Evolutionary conservation across 2,797 vertebrate species (phyloP).

Genomic region (Brachymystax lenok): DNA sequence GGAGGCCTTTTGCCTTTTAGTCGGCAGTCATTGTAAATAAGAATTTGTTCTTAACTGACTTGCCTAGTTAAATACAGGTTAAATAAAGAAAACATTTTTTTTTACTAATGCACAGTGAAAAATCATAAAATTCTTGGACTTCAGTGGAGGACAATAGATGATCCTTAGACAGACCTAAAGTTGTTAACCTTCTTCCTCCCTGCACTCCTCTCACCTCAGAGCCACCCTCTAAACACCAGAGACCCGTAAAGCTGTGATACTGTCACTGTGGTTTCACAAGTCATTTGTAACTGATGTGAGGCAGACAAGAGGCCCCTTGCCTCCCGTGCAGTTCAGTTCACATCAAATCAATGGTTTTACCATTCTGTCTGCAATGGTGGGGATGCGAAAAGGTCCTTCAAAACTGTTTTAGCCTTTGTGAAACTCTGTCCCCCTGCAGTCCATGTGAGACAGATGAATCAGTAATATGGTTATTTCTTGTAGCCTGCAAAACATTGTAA

Average conservation of each 20-base stretch:
- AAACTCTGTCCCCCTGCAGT: not conserved
- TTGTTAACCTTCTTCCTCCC: conserved; percentile 24
- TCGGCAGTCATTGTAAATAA: too few relatives aligned
- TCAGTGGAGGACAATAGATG: conserved; percentile 18
- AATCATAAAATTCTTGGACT: conserved; percentile 7
- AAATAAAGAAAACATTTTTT: too few relatives aligned
- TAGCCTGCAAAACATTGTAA: too few relatives aligned
- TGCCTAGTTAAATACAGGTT: too few relatives aligned
- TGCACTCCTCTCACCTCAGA: conserved; percentile 13
- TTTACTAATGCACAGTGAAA: not conserved
- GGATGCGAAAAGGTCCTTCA: conserved; percentile 48
- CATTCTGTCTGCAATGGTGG: conserved; percentile 24
- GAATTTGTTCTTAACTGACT: too few relatives aligned
- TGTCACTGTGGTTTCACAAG: conserved; percentile 51
- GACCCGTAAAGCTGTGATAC: conserved; percentile 27
- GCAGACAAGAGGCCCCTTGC: conserved; percentile 21
- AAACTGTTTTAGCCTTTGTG: conserved; percentile 20
- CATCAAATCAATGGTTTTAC: conserved; percentile 44
- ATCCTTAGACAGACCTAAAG: conserved; percentile 11
- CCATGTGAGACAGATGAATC: not conserved
- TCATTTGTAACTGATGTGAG: conserved; percentile 53
- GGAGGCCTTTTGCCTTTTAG: too few relatives aligned
- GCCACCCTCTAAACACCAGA: conserved; percentile 14
- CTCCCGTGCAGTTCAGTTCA: conserved; percentile 30
- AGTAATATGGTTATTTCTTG: not conserved